These are phyloP conservation scores for Leptura quadrifasciata DNA, from an alignment of 2,888 invertebrate genomes.

Conservation along the genomic window DNA sequence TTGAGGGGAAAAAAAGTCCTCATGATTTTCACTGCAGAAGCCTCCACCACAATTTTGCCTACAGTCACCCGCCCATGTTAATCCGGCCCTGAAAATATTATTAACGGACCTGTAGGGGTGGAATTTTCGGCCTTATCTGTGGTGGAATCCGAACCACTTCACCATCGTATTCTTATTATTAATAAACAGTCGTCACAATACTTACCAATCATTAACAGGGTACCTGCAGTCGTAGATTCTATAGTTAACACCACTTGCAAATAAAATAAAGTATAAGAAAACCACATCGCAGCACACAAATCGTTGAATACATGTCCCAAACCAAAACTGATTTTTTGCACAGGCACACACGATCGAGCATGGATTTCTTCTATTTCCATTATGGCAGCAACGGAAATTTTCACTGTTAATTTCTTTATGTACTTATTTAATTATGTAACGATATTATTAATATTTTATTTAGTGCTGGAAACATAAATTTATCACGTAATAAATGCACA, in stretches of 20 bases:
- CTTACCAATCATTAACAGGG: conserved; percentile 83
- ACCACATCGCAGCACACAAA: conserved; percentile 95
- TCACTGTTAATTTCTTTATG: neutral
- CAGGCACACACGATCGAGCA: conserved; percentile 47
- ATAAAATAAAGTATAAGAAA: conserved; percentile 91
- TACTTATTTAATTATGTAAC: neutral
- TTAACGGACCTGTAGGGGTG: no score
- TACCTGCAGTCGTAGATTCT: conserved; percentile 77
- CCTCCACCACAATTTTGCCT: no score
- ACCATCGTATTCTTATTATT: no score
- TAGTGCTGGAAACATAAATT: no score
- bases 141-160: no score
- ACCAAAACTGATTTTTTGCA: conserved; percentile 76
- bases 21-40: no score
- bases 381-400: neutral
- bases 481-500: neutral
- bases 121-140: no score
- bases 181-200: conserved; percentile 34
- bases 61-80: no score
- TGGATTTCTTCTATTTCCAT: conserved; percentile 53
- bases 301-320: conserved; percentile 94
- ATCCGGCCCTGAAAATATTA: no score
- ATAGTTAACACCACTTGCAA: conserved; percentile 80
- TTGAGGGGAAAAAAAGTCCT: no score
- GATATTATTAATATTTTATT: conserved; percentile 1